These are phyloP conservation scores for Homarus gammarus DNA, from an alignment of 2,888 invertebrate genomes.

Conservation along the genomic window DNA sequence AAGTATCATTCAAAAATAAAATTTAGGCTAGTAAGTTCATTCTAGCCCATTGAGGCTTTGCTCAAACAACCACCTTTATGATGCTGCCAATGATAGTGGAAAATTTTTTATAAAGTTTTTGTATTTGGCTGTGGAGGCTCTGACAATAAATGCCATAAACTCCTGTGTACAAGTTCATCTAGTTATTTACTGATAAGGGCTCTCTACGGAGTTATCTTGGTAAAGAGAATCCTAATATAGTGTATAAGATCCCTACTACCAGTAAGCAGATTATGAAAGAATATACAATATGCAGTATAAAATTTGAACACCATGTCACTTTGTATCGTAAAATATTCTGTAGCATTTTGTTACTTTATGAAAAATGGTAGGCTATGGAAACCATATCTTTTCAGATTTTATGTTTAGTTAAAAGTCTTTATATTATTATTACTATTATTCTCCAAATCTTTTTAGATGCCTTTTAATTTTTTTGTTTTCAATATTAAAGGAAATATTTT, in stretches of 20 bases:
- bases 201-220: neutral
- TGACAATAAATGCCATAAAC: constrained; percentile 48
- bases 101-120: constrained; percentile 9
- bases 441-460: too few species aligned
- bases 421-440: constrained; percentile 11
- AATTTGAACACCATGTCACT: neutral
- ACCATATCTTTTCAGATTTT: neutral
- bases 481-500: neutral
- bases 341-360: neutral
- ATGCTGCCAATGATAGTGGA: constrained; percentile 40
- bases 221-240: neutral
- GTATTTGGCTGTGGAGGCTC: constrained; percentile 36
- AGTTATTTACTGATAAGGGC: constrained; percentile 15
- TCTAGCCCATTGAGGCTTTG: constrained; percentile 34
- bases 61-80: constrained; percentile 34
- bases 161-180: constrained; percentile 23
- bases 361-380: neutral
- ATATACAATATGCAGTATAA: neutral
- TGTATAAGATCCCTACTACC: neutral
- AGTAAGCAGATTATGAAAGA: neutral
- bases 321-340: neutral
- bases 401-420: constrained; percentile 6
- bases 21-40: neutral
- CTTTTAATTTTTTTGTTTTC: neutral
- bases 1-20: neutral